Conservation (phyloP, 2,888 invertebrate species). For the Sinopyrophorus schimmeli region DNA sequence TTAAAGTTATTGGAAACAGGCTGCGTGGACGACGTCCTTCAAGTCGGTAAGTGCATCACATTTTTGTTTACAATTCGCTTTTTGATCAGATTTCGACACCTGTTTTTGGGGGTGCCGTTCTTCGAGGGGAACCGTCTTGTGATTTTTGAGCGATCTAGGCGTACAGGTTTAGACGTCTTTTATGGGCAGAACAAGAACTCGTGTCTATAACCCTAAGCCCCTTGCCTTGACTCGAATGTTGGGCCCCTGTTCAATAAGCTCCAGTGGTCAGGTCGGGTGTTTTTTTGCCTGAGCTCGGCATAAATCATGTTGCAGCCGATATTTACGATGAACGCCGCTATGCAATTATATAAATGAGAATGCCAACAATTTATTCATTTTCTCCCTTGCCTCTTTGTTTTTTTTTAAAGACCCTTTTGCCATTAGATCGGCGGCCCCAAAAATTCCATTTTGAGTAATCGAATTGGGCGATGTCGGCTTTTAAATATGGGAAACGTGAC, state of each 20-base stretch:
- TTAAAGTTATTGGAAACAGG: slow-evolving; percentile 80
- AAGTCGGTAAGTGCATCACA: slow-evolving; percentile 75
- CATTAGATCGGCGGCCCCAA: too few relatives aligned
- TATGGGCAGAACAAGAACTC: slow-evolving; percentile 1
- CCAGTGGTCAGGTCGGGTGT: slow-evolving; percentile 35
- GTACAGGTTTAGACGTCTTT: slow-evolving; percentile 10
- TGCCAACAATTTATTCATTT: slow-evolving; percentile 32
- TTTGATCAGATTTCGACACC: background rate
- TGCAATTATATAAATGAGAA: slow-evolving; percentile 34
- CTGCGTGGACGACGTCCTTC: slow-evolving; percentile 82
- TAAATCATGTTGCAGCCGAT: slow-evolving; percentile 31
- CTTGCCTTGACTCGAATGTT: slow-evolving; percentile 34
- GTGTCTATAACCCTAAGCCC: slow-evolving; percentile 9
- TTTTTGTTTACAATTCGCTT: background rate
- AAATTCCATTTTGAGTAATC: too few relatives aligned
- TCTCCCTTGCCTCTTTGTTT: slow-evolving; percentile 11
- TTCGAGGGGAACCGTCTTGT: too few relatives aligned
- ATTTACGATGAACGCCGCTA: slow-evolving; percentile 31
- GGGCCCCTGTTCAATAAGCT: slow-evolving; percentile 36
- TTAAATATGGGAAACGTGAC: too few relatives aligned
- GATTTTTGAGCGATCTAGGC: background rate
- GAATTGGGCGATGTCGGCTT: too few relatives aligned
- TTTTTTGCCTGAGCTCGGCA: slow-evolving; percentile 30
- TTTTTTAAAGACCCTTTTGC: slow-evolving; percentile 1
- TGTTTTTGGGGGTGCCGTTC: background rate